Evolutionary conservation across 2,797 vertebrate species (phyloP).

Genomic region (Nannoperca australis): DNA sequence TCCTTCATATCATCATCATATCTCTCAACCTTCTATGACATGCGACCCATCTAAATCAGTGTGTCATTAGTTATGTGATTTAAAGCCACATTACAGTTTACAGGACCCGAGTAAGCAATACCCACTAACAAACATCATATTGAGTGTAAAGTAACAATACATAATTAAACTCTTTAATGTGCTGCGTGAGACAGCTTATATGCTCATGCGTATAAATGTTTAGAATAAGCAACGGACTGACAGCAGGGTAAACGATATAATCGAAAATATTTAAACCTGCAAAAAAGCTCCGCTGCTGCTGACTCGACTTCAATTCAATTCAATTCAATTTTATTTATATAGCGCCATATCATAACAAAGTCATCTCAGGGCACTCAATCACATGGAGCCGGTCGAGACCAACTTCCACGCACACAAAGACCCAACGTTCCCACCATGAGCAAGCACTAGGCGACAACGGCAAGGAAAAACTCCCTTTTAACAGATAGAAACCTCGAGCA

Average conservation of each 20-base stretch:
- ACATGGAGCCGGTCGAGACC: too few species aligned
- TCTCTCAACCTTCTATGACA: conserved; percentile 14
- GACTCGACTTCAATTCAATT: neutral
- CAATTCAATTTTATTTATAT: too few species aligned
- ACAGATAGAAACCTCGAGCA: too few species aligned
- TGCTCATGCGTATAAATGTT: neutral
- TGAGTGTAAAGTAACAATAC: conserved; percentile 34
- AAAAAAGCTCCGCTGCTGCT: neutral
- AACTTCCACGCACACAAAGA: too few species aligned
- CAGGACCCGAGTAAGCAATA: conserved; percentile 45
- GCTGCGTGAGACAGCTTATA: neutral
- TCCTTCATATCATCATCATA: conserved; percentile 28
- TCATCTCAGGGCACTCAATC: too few species aligned
- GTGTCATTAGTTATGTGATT: conserved; percentile 50
- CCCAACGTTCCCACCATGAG: too few species aligned
- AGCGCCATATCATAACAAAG: too few species aligned
- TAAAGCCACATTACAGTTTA: conserved; percentile 52
- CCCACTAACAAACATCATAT: conserved; percentile 33
- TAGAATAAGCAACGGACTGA: neutral
- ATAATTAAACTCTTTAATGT: conserved; percentile 39
- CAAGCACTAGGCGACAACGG: too few species aligned
- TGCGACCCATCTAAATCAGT: conserved; percentile 50
- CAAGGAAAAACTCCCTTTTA: too few species aligned
- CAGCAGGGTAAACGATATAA: neutral
- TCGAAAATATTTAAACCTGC: neutral